Percentiles rank a stretch among this genome's conserved stretches.
Evolutionary conservation across 1,140 invertebrate species (phyloP).

Genomic region (Drosophila mojavensis): DNA sequence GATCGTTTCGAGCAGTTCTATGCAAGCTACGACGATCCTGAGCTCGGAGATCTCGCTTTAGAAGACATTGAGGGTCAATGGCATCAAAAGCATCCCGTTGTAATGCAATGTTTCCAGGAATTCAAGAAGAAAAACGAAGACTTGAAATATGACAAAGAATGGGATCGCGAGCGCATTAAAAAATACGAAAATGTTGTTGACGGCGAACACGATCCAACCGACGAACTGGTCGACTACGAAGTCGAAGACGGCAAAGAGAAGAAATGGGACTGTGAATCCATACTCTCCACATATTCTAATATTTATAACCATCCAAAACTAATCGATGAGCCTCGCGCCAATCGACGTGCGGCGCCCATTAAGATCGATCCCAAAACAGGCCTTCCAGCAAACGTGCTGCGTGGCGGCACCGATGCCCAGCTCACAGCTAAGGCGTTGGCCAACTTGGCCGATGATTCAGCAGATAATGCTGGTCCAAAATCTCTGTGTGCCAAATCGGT

Average conservation of each 20-base stretch:
- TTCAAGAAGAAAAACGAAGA: slow-evolving; percentile 86
- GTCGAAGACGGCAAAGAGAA: slow-evolving; percentile 86
- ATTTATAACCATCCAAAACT: slow-evolving; percentile 95
- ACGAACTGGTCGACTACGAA: slow-evolving; percentile 87
- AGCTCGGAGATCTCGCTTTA: slow-evolving; percentile 94
- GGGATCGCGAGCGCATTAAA: slow-evolving; percentile 87
- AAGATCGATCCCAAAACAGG: slow-evolving; percentile 89
- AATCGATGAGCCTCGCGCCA: slow-evolving; percentile 91
- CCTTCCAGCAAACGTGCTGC: slow-evolving; percentile 88
- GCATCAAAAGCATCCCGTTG: slow-evolving; percentile 87
- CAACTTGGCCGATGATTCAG: slow-evolving; percentile 86
- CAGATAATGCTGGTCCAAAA: slow-evolving; percentile 81
- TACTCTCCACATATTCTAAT: slow-evolving; percentile 95
- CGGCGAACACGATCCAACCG: slow-evolving; percentile 85
- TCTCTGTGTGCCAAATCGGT: slow-evolving; percentile 88
- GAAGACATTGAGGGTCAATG: slow-evolving; percentile 95
- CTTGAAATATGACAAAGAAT: slow-evolving; percentile 87
- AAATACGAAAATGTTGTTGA: slow-evolving; percentile 86
- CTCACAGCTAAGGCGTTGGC: slow-evolving; percentile 89
- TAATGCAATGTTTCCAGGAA: slow-evolving; percentile 88
- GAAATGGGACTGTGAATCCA: slow-evolving; percentile 97
- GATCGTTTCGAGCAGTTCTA: slow-evolving; percentile 96
- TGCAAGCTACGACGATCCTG: slow-evolving; percentile 93
- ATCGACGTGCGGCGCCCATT: slow-evolving; percentile 85
- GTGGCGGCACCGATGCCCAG: slow-evolving; percentile 85